Base-by-base conservation (phyloP, 1,140 invertebrate genomes). In the Drosophila setifemur region DNA sequence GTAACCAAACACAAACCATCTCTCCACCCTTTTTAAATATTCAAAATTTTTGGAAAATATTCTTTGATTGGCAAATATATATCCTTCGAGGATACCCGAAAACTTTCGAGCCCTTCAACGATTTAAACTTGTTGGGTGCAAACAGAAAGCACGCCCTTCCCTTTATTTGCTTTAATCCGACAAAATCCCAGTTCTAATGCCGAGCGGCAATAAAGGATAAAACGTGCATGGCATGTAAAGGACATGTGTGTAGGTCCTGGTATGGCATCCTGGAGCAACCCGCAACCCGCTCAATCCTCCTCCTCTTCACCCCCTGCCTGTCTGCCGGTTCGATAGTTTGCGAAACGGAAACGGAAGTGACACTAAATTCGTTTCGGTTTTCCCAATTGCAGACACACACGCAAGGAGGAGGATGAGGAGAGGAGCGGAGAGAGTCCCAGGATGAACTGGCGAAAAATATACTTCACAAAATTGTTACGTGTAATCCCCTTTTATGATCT, bases 161-260 rank as follows among this genome's bases (percentile, higher is more conserved):
- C 71, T 85, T 85, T 85, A 85, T 86, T 85, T 85, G 79, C 79
- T 86, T 85, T 85, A 85, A 85, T 85, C 79, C 83, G 64, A 79
- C 66, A 55, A 85, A 85, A 85, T 85, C 79, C 79, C 74, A 72
- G 81, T 75, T 69, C 72, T 86, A 79, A 85, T 86, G 81, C 81
- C 82, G 82, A 64, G 64, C 72, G 81, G 81, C 81, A 86, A 86
- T 86, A 86, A 86, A 86, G 82, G 81, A 86, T 81, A 66, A 87
- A 87, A 86, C 81, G 81, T 86, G 81, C 71, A 54, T 53, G 55
- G 79, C 81, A 85, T 85, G 74, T 72, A 72, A 85, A 85, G 79
- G 70, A 60, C 23, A 29, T 57, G 67, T 31, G 16, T 33, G 28
- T 11, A 19, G 11, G 54, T 11, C 35, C 25, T 11, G 7, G 49